Conservation (phyloP, 1,140 invertebrate species). For the Drosophila nikananu region DNA sequence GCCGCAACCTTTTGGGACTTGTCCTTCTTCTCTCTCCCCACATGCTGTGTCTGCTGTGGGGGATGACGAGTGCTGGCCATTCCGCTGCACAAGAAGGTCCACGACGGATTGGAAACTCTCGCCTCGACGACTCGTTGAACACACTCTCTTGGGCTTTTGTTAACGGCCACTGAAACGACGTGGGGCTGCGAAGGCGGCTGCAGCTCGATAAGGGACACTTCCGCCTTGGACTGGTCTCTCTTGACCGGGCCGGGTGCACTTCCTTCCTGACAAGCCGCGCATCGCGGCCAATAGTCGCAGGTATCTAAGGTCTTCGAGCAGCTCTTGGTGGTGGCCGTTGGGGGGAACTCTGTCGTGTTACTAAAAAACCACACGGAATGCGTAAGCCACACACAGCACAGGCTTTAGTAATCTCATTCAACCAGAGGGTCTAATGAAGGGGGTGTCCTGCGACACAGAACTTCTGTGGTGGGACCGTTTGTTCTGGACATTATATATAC, state of each 20-base stretch:
- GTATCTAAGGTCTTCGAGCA: constrained; percentile 58
- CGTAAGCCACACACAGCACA: constrained; percentile 8
- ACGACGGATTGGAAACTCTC: constrained; percentile 35
- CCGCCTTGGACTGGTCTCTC: constrained; percentile 5
- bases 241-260: constrained; percentile 9
- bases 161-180: constrained; percentile 57
- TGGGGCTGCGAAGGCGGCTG: constrained; percentile 16
- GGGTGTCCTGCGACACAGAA: not conserved
- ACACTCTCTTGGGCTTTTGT: constrained; percentile 25
- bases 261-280: constrained; percentile 56
- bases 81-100: constrained; percentile 69
- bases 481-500: not conserved
- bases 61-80: constrained; percentile 29
- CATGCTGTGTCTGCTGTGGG: not conserved
- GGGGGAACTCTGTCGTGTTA: not conserved
- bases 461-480: not conserved
- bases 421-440: not conserved
- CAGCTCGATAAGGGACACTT: not conserved
- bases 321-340: constrained; percentile 54
- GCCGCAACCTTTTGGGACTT: not conserved
- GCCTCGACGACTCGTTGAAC: constrained; percentile 1
- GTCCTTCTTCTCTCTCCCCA: not conserved
- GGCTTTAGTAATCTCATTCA: not conserved
- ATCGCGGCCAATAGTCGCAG: constrained; percentile 81
- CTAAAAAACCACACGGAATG: constrained; percentile 42